Evolutionary conservation across 1,140 invertebrate species (phyloP), one percentile per base, ranked within the genome.

Genomic region (Agrypnia vestita): DNA sequence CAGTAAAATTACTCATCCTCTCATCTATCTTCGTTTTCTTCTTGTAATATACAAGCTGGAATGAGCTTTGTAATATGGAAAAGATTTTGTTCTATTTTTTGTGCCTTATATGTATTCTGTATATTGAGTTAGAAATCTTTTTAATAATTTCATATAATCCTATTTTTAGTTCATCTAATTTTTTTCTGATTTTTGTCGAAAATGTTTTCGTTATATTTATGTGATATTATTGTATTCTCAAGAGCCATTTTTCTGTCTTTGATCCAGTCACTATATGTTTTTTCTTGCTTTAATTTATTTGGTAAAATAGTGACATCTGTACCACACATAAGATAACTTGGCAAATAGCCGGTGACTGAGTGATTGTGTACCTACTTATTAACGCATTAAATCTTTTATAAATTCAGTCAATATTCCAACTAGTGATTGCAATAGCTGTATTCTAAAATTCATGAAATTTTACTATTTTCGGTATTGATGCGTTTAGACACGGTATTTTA

Each of bases 221-320:
- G 59, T 25, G 19, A 61, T 19, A 1, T 21, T 21, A 25, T 61
- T 61, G 13, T 25, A 6, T 61, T 61, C 17, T 59, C 55, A 4
- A 61, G 59, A 25, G 17, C 59, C 35, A 25, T 61, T 61, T 61
- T 61, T 25, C 55, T 59, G 55, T 19, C 55, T 59, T 17, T 59
- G n/a, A 61, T 61, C 9, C 15, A 25, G 8, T 61, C 10, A 21
- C 19, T 61, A 25, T 61, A 25, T 25, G 59, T 7, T 21, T 61
- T 61, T 61, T 4, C 10, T 19, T 19, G 8, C 25, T 61, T 61
- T 25, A 61, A 61, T 61, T 9, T n/a, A 56, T 15, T 56, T n/a
- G 53, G 53, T 15, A 56, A 56, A 56, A 56, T 56, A 9, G 53
- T 9, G 15, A 56, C 15, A n/a, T 56, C 9, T 15, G n/a, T 15